Base-by-base conservation (phyloP, 1,140 invertebrate species). In the Zaprionus gabonicus region DNA sequence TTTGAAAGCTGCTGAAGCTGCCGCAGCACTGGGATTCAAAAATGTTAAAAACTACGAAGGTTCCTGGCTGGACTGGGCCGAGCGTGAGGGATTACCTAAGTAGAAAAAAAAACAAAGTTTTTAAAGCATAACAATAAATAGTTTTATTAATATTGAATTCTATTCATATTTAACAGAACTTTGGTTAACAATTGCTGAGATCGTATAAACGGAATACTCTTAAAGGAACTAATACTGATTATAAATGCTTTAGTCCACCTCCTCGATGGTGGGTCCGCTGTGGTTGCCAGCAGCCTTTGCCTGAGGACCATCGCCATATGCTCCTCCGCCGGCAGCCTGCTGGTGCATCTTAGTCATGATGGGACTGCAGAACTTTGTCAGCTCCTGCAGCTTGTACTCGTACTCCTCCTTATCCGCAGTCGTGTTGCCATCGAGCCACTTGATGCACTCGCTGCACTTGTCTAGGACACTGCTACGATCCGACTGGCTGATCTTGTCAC, bases 221-320 rank as follows among this genome's bases (percentile, higher is more conserved):
- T 46, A 46, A 51, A 78, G 74, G 68, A 31, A 17, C 25, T 62
- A 36, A 56, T 57, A 53, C 51, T 71, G 13, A 34, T 31, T 31
- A 3, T 28, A 34, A 0, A 56, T 27, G 6, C n/a, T 15, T 94
- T 95, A 96, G 90, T 96, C 95, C 23, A 96, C 96, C 93, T 96
- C 96, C 91, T 96, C 96, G 55, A 96, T 94, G 3, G 95, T 96
- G 44, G 95, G 95, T 23, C 95, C 95, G 51, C 82, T 82, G 49
- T 64, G 64, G 17, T 60, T 67, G 17, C 38, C 51, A 23, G 41
- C 55, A 95, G 70, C 93, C 93, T 63, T 90, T 91, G 86, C 73
- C 64, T 95, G 82, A 38, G 70, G 77, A 66, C 80, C 83, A 65
- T 62, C 92, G 76, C 82, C 95, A 4, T 53, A 36, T 15, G 44